phyloP scores from a whole-genome alignment of 2,888 invertebrate species.

The Blomia tropicalis region DNA sequence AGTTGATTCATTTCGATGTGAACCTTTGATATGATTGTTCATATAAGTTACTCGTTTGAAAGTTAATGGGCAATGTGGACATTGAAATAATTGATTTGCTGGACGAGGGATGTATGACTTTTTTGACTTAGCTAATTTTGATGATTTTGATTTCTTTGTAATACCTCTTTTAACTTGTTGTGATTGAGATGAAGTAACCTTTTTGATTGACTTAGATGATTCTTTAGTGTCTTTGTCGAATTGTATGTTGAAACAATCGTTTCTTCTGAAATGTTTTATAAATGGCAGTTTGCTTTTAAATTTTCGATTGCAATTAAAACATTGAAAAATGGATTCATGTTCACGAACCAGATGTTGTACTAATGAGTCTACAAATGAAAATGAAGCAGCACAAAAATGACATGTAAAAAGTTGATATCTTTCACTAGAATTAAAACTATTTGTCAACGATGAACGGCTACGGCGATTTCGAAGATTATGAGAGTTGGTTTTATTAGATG shows the following conservation, averaged over 20 bases:
- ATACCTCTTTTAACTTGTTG: background rate
- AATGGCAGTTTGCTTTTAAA: background rate
- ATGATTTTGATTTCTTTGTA: no score
- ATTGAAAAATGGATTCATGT: background rate
- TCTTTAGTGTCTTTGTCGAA: background rate
- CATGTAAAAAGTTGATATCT: background rate
- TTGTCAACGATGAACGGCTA: no score
- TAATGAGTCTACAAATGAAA: background rate
- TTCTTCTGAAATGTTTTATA: background rate
- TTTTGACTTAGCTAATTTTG: no score
- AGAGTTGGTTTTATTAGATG: background rate
- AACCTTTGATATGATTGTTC: background rate
- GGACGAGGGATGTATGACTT: no score
- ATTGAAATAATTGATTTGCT: background rate
- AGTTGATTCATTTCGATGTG: background rate
- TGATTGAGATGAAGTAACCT: background rate
- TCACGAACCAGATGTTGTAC: background rate
- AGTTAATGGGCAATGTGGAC: background rate
- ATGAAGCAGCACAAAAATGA: background rate
- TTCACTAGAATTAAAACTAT: no score
- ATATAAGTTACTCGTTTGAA: background rate
- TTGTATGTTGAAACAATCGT: background rate
- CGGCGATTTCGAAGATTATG: background rate
- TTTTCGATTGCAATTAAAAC: background rate
- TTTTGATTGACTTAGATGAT: background rate